Evolutionary conservation across 1,140 invertebrate genomes (phyloP).

Genomic region (Drosophila bipectinata): DNA sequence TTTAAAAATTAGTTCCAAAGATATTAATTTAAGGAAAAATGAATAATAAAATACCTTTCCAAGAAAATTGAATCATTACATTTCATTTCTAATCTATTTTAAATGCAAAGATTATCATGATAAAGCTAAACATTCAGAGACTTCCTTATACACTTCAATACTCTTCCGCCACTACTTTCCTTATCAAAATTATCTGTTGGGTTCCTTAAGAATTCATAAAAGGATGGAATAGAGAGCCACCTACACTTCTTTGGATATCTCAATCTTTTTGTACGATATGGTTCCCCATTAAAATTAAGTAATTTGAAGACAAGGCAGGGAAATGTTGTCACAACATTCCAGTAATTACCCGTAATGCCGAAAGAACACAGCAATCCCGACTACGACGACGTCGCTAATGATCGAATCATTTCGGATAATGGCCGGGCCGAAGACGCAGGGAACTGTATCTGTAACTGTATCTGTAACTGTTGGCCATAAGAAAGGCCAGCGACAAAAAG

Average conservation of each 20-base stretch:
- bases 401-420: conserved; percentile 81
- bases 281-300: conserved; percentile 71
- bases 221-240: conserved; percentile 23
- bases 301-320: conserved; percentile 71
- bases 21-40: no score
- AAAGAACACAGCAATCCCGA: conserved; percentile 57
- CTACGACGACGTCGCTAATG: conserved; percentile 66
- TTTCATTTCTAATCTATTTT: no score
- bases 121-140: no score
- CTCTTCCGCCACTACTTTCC: no score
- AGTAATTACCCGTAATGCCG: conserved; percentile 77
- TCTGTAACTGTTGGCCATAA: conserved; percentile 66
- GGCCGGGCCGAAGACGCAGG: conserved; percentile 50
- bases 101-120: no score
- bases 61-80: no score
- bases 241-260: conserved; percentile 40
- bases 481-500: conserved; percentile 49
- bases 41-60: no score
- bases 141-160: no score
- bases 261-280: conserved; percentile 60
- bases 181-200: conserved; percentile 5
- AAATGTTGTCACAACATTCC: conserved; percentile 81
- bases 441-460: conserved; percentile 56
- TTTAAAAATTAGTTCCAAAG: no score
- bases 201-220: conserved; percentile 1